Percentiles rank a stretch among this genome's conserved stretches.
These are phyloP conservation scores for Dryoscopus gambensis DNA, from an alignment of 2,113 vertebrate genomes.

Conservation along the genomic window DNA sequence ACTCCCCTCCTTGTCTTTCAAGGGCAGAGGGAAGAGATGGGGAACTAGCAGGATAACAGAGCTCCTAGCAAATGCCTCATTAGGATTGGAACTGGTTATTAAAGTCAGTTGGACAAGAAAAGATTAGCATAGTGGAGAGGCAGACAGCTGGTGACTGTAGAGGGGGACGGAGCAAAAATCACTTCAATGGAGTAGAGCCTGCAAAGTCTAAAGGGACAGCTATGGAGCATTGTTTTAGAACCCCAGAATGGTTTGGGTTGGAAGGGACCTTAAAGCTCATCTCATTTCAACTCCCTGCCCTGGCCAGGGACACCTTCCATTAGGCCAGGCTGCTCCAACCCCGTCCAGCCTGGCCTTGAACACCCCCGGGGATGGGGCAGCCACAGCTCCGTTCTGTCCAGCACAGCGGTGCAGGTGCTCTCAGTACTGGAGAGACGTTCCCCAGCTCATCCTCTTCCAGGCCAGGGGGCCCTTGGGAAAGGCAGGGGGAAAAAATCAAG, in stretches of 20 bases:
- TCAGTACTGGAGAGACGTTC: neutral
- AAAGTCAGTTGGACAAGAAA: neutral
- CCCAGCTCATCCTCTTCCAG: neutral
- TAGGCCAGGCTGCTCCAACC: neutral
- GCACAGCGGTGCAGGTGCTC: fast-evolving
- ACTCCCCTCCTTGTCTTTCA: neutral
- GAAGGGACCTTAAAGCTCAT: neutral
- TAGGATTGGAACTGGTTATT: neutral
- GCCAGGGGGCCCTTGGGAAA: neutral
- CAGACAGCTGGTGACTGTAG: neutral
- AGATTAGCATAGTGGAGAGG: neutral
- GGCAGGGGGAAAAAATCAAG: neutral
- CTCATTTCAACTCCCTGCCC: neutral
- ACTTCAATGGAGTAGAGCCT: neutral
- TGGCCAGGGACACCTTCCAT: neutral
- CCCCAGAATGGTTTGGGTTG: neutral
- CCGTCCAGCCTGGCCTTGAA: neutral
- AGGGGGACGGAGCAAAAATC: neutral
- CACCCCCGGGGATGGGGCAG: neutral
- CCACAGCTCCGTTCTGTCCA: neutral
- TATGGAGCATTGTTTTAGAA: neutral
- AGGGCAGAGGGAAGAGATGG: neutral
- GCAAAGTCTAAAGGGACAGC: neutral
- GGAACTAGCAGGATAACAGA: neutral
- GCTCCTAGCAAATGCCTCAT: neutral